These are phyloP conservation scores for Margarornis squamiger DNA, from an alignment of 2,797 vertebrate genomes.

Conservation along the genomic window DNA sequence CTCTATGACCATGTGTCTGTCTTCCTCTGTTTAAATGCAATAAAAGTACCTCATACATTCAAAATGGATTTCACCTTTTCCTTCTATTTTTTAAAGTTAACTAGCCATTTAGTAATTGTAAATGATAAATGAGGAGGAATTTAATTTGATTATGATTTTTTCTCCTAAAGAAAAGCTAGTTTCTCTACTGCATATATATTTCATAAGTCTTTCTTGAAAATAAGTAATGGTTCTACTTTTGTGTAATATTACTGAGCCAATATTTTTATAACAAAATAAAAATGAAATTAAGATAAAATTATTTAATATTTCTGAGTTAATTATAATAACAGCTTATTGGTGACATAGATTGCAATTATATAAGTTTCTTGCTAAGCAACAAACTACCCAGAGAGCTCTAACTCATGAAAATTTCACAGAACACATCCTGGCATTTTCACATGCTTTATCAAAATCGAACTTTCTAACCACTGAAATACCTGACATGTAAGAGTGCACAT, in stretches of 20 bases:
- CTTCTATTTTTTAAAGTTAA: not conserved
- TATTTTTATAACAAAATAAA: not conserved
- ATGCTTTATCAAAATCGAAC: not conserved
- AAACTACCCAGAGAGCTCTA: not conserved
- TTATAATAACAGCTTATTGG: not conserved
- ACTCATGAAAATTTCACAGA: not conserved
- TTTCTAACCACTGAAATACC: not conserved
- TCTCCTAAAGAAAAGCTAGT: not conserved
- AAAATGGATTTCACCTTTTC: not conserved
- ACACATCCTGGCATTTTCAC: not conserved
- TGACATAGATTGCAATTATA: not conserved
- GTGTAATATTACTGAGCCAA: not conserved
- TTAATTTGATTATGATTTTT: not conserved
- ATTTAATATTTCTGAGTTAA: constrained; percentile 1
- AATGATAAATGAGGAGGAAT: not conserved
- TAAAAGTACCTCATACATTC: not conserved
- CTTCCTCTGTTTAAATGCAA: not conserved
- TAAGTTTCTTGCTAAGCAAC: not conserved
- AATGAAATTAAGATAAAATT: not conserved
- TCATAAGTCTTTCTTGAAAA: not conserved
- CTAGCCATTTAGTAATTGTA: not conserved
- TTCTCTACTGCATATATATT: not conserved
- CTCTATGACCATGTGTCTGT: not conserved
- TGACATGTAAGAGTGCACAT: not conserved
- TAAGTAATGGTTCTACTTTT: not conserved